Percentiles rank a stretch among this genome's conserved stretches.
These are phyloP conservation scores for Procambarus clarkii DNA, from an alignment of 1,140 invertebrate genomes.

Conservation along the genomic window DNA sequence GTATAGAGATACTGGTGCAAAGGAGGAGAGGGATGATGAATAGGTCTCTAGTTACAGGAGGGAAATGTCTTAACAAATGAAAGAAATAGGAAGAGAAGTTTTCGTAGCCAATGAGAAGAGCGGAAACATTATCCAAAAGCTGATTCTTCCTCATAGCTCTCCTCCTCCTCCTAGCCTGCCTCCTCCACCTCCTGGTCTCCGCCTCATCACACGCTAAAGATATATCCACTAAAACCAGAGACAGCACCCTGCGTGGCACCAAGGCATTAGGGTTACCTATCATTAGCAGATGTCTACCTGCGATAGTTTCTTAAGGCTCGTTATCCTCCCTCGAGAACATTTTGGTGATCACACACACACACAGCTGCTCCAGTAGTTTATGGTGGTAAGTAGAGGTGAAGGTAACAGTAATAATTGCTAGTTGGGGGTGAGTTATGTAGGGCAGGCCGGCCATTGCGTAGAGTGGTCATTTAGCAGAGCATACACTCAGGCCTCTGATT, in stretches of 20 bases:
- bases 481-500: not conserved
- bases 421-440: not conserved
- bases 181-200: not conserved
- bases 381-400: not conserved
- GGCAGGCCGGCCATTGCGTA: not conserved
- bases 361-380: constrained; percentile 5
- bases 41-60: no score
- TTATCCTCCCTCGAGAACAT: not conserved
- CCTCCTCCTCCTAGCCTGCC: constrained; percentile 19
- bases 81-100: no score
- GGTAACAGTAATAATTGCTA: not conserved
- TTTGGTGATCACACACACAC: constrained; percentile 5
- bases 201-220: not conserved
- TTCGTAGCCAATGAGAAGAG: no score
- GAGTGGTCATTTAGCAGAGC: not conserved
- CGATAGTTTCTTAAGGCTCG: constrained; percentile 5
- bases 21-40: not conserved
- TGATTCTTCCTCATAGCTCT: no score
- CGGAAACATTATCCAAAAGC: no score
- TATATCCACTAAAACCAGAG: not conserved
- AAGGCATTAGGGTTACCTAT: not conserved
- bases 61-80: no score
- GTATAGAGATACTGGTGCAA: no score
- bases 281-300: constrained; percentile 26
- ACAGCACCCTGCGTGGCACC: not conserved